A percentile compares a stretch with the other conserved stretches of the same genome.
Conservation (phyloP, 1,140 invertebrate species). For the Fopius arisanus region DNA sequence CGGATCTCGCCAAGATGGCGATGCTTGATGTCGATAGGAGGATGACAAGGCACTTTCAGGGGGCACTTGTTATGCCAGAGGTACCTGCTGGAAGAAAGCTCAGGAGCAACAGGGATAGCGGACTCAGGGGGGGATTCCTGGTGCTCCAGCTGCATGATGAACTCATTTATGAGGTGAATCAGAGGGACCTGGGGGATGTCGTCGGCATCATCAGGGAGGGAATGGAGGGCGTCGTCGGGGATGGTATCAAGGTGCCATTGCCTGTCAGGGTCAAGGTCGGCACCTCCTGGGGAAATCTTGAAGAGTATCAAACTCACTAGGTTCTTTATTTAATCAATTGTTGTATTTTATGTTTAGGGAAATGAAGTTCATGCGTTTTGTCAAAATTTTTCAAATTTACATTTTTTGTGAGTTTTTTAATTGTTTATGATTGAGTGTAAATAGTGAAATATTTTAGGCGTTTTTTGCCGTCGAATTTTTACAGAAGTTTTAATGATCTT, state of each 20-base stretch:
- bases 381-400: neutral
- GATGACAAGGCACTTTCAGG: conserved; percentile 54
- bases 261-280: conserved; percentile 89
- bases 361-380: no score
- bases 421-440: neutral
- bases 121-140: conserved; percentile 67
- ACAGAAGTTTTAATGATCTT: no score
- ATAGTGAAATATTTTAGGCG: neutral
- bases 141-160: conserved; percentile 96
- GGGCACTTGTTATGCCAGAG: conserved; percentile 46
- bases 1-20: conserved; percentile 92
- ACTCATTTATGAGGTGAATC: conserved; percentile 86
- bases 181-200: conserved; percentile 69
- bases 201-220: conserved; percentile 73
- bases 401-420: conserved; percentile 27
- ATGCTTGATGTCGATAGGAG: conserved; percentile 81
- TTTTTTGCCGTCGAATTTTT: no score
- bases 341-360: no score
- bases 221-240: conserved; percentile 82
- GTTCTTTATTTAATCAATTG: no score
- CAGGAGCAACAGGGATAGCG: conserved; percentile 44
- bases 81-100: conserved; percentile 43
- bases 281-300: conserved; percentile 78
- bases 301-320: conserved; percentile 52
- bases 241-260: conserved; percentile 73